Base-by-base conservation (phyloP, 2,113 vertebrate genomes). In the Nothocercus julius region DNA sequence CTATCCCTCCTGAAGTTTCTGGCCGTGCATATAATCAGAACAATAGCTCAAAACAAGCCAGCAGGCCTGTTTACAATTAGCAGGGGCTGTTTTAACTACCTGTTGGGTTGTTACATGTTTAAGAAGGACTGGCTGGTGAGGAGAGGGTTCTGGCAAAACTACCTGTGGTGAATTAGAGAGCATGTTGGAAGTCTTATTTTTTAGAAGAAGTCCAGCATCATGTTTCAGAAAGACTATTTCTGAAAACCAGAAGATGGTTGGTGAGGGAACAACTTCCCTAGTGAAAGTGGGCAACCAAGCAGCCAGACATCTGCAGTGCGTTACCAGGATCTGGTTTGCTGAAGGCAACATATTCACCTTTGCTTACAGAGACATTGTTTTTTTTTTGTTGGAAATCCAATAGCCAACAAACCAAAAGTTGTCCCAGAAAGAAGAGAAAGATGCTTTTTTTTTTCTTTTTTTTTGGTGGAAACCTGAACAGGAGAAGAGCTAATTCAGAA, bases 51-150 rank as follows among this genome's bases (percentile, higher is more conserved):
- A 74, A 87, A 84, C 61, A 47, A 85, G 93, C 80, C 93, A 93
- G 51, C 56, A 87, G 47, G 62, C 59, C 97, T 97, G 96, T 85
- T 95, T 90, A 89, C 85, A 95, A 96, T 97, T 97, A 97, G 21
- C 9, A 1, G 2, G 82, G 79, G 76, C 82, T 80, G 53, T 87
- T 93, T 96, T 94, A 97, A 96, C 94, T 96, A 97, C 95, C 94
- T 97, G 90, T 95, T 95, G 87, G 69, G 58, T 90, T 94, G 44
- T 91, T 94, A 85, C 3, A 79, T 62, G n/a, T 89, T 92, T 94
- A 90, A 93, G 53, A 93, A 62, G 54, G 77, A 82, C 49, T 83
- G 64, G 51, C 53, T 94, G 53, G 77, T 87, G 36, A 61, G 73
- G 91, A 93, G 66, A 85, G 30, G 75, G 67, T 76, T 93, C 66